phyloP scores from a whole-genome alignment of 2,113 vertebrate genomes.

The Corydoras sp. region DNA sequence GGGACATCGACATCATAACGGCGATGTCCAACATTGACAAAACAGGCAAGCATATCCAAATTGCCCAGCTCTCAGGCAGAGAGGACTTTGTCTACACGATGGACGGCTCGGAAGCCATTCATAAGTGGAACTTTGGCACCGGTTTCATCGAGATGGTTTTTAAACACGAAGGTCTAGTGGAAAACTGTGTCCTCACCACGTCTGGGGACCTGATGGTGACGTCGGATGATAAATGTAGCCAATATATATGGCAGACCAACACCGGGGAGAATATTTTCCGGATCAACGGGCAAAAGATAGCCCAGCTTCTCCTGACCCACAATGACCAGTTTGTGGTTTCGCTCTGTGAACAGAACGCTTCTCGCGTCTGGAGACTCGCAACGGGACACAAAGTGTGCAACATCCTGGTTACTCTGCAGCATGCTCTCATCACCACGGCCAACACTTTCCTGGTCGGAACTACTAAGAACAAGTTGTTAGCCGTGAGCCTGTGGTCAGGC shows the following conservation, averaged over 20 bases:
- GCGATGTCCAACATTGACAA: constrained; percentile 99
- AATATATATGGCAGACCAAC: constrained; percentile 93
- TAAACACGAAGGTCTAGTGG: constrained; percentile 93
- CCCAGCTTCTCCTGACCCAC: constrained; percentile 92
- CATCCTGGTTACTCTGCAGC: constrained; percentile 92
- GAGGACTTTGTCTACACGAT: constrained; percentile 93
- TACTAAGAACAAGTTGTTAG: constrained; percentile 91
- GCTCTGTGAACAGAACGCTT: constrained; percentile 94
- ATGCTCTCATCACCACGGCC: constrained; percentile 92
- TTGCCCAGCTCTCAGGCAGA: constrained; percentile 79
- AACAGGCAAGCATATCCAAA: constrained; percentile 91
- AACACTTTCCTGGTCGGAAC: constrained; percentile 94
- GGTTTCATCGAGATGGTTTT: constrained; percentile 95
- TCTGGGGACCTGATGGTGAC: constrained; percentile 94
- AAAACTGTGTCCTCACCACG: constrained; percentile 91
- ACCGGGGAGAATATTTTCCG: constrained; percentile 95
- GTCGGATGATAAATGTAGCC: constrained; percentile 91
- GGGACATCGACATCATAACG: constrained; percentile 98
- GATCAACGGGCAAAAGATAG: constrained; percentile 92
- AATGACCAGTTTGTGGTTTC: constrained; percentile 98
- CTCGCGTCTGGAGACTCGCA: constrained; percentile 90
- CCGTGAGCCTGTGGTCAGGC: constrained; percentile 96
- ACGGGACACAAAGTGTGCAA: constrained; percentile 97
- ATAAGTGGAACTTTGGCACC: constrained; percentile 96
- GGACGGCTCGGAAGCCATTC: constrained; percentile 89